phyloP scores from a whole-genome alignment of 1,140 invertebrate species.

The Littorina saxatilis region DNA sequence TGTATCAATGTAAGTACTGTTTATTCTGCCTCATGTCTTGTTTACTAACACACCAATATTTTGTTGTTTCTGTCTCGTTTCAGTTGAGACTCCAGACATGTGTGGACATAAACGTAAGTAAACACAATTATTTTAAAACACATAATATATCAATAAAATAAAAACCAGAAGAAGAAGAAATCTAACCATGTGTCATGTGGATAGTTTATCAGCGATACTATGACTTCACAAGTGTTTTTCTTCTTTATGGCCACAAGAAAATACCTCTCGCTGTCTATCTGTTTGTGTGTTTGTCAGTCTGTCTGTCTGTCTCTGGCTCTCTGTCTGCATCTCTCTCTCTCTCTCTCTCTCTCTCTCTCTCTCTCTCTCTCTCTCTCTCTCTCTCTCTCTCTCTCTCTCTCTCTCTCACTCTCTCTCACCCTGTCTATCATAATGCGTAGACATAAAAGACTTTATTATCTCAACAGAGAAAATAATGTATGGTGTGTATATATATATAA shows the following conservation, averaged over 20 bases:
- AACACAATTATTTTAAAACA: too few relatives aligned
- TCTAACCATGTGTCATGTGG: neutral
- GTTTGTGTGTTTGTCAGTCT: constrained; percentile 1
- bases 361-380: neutral
- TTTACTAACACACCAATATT: too few relatives aligned
- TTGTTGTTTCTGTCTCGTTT: constrained; percentile 45
- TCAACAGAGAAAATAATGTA: too few relatives aligned
- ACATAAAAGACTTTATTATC: too few relatives aligned
- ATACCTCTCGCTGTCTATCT: neutral
- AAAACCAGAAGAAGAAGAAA: neutral
- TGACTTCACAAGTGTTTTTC: neutral
- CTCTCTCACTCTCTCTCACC: too few relatives aligned
- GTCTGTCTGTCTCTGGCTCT: neutral
- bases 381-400: too few relatives aligned
- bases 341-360: neutral
- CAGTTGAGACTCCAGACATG: constrained; percentile 70
- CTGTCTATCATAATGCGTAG: too few relatives aligned
- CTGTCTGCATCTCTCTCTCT: neutral
- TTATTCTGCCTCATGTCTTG: too few relatives aligned
- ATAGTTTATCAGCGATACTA: neutral
- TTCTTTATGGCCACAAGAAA: neutral
- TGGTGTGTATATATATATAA: too few relatives aligned
- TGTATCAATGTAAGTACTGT: too few relatives aligned
- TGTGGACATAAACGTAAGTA: constrained; percentile 71
- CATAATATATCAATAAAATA: too few relatives aligned